Evolutionary conservation across 2,888 invertebrate species (phyloP).

Genomic region (Dasysyrphus tricinctus): DNA sequence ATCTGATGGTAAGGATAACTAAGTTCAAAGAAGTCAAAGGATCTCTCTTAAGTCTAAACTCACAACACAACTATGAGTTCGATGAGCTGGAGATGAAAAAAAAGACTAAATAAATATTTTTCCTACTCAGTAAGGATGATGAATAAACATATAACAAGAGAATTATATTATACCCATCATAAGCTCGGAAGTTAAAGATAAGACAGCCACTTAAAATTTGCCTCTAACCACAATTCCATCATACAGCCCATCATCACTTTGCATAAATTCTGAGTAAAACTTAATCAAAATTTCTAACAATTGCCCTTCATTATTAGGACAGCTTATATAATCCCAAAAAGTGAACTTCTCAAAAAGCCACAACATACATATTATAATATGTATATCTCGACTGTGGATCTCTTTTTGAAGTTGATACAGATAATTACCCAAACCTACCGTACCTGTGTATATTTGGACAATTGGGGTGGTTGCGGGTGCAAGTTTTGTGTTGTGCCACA

Average conservation of each 20-base stretch:
- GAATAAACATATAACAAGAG: not conserved
- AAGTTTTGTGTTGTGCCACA: constrained; percentile 13
- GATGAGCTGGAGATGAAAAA: not conserved
- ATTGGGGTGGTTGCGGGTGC: not conserved
- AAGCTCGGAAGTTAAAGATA: constrained; percentile 16
- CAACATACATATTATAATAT: constrained; percentile 12
- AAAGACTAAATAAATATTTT: not conserved
- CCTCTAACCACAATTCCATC: constrained; percentile 16
- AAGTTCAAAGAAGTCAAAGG: not conserved
- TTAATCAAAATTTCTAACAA: constrained; percentile 49
- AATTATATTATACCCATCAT: constrained; percentile 6
- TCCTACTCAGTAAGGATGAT: not conserved
- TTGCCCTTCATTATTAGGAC: constrained; percentile 46
- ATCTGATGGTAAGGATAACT: not conserved
- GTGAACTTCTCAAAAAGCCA: constrained; percentile 14
- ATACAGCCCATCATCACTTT: constrained; percentile 9
- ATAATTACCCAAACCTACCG: constrained; percentile 61
- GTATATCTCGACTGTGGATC: constrained; percentile 40
- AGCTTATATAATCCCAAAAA: constrained; percentile 26
- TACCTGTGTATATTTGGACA: not conserved
- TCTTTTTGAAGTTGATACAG: constrained; percentile 54
- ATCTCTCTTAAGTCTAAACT: not conserved
- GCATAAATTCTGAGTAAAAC: constrained; percentile 10
- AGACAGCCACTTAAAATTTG: constrained; percentile 20
- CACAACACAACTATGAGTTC: not conserved